phyloP scores from a whole-genome alignment of 2,888 invertebrate genomes.

The Eumacrocentrus americanus region DNA sequence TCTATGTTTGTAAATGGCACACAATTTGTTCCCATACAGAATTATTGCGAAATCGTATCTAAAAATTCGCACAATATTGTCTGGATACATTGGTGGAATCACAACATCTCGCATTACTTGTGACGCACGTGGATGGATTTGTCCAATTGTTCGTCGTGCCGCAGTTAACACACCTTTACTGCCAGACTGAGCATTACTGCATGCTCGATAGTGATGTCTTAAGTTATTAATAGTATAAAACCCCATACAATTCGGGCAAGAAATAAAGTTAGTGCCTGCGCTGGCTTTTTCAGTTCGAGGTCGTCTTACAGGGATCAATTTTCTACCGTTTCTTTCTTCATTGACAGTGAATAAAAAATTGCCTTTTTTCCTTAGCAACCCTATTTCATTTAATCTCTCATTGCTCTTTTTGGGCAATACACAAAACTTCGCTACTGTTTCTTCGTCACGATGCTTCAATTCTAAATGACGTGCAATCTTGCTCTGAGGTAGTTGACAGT shows the following conservation, averaged over 20 bases:
- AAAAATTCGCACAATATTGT: conserved; percentile 14
- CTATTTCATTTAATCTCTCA: conserved; percentile 25
- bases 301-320: conserved; percentile 30
- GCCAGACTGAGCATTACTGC: conserved; percentile 1
- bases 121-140: conserved; percentile 30
- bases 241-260: conserved; percentile 36
- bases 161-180: neutral
- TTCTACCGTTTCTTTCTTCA: conserved; percentile 24
- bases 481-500: conserved; percentile 9
- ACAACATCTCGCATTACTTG: conserved; percentile 19
- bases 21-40: conserved; percentile 30
- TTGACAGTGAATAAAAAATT: conserved; percentile 24
- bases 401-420: conserved; percentile 3
- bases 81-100: conserved; percentile 28
- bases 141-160: conserved; percentile 26
- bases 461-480: conserved; percentile 30
- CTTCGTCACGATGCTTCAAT: conserved; percentile 18
- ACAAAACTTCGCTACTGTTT: conserved; percentile 17
- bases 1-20: conserved; percentile 27
- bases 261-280: conserved; percentile 27
- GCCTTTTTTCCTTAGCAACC: conserved; percentile 24
- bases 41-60: conserved; percentile 30
- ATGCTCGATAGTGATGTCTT: conserved; percentile 32
- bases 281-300: conserved; percentile 16
- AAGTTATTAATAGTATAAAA: conserved; percentile 32